Conservation (phyloP, 2,797 vertebrate species). For the Manis crassicaudata region DNA sequence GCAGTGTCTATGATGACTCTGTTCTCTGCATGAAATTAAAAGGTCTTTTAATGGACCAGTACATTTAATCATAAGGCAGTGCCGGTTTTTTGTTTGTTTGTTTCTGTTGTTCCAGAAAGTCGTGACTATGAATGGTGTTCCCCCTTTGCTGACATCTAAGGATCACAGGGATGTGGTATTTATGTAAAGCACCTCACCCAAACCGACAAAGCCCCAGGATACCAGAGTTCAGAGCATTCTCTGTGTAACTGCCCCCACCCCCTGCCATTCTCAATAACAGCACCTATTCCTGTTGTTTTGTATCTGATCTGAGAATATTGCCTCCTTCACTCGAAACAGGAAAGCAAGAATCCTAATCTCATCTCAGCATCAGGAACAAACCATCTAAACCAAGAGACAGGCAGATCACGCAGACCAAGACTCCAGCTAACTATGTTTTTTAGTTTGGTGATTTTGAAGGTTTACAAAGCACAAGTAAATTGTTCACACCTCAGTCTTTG, state of each 20-base stretch:
- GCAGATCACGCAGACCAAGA: not conserved
- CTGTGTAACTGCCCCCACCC: fast-evolving
- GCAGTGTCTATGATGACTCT: not conserved
- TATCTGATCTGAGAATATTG: not conserved
- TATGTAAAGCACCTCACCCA: not conserved
- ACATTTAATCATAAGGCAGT: not conserved
- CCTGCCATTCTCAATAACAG: too few species aligned
- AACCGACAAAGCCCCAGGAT: too few species aligned
- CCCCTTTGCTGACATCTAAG: not conserved
- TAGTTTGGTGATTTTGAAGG: not conserved
- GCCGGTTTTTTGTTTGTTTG: not conserved
- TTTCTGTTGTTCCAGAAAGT: not conserved
- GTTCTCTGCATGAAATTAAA: constrained; percentile 21
- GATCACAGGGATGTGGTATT: not conserved
- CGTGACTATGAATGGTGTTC: not conserved
- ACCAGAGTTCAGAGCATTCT: not conserved
- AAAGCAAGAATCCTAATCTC: not conserved
- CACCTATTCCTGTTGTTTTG: not conserved
- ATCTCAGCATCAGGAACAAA: not conserved
- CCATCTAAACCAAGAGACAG: not conserved
- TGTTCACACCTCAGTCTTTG: not conserved
- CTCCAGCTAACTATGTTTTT: not conserved
- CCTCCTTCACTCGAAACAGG: not conserved
- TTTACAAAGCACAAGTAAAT: constrained; percentile 37
- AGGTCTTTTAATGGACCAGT: not conserved